Percentiles rank a stretch among this genome's conserved stretches.
Conservation (phyloP, 37 sponge, comb jelly and placozoan species). For the Beroe ovata region DNA sequence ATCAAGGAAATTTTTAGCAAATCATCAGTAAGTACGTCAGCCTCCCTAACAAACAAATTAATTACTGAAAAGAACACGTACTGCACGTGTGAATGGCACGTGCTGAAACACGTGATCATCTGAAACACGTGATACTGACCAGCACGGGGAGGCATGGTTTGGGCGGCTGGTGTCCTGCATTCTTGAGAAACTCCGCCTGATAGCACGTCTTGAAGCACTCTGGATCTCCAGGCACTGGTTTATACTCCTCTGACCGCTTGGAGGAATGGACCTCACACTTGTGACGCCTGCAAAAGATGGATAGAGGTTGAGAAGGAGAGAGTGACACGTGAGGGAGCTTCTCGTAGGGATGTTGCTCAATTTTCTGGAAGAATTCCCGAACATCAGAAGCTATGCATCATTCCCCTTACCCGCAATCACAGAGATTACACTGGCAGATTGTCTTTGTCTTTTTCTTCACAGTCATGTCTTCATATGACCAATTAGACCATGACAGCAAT, state of each 20-base stretch:
- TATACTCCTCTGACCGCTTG: background rate
- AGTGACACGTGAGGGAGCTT: background rate
- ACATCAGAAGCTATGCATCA: too few relatives aligned
- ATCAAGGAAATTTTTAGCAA: too few relatives aligned
- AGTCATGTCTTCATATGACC: background rate
- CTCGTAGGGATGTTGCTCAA: too few relatives aligned
- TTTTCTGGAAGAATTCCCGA: too few relatives aligned
- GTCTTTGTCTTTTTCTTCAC: background rate
- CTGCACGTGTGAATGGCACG: too few relatives aligned
- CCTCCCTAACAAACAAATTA: too few relatives aligned
- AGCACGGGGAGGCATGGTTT: constrained; percentile 58
- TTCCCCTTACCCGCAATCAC: constrained; percentile 50
- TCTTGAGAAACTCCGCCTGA: constrained; percentile 26
- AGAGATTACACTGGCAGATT: constrained; percentile 44
- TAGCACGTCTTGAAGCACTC: constrained; percentile 50
- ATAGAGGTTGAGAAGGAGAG: too few relatives aligned
- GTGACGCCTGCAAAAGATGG: constrained; percentile 7
- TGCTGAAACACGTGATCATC: too few relatives aligned
- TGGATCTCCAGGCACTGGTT: background rate
- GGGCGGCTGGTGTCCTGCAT: background rate
- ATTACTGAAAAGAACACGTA: too few relatives aligned
- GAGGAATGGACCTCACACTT: background rate
- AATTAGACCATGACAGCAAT: too few relatives aligned
- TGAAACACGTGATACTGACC: too few relatives aligned
- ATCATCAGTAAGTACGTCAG: too few relatives aligned